phyloP scores from a whole-genome alignment of 2,113 vertebrate genomes.

The Panthera tigris region DNA sequence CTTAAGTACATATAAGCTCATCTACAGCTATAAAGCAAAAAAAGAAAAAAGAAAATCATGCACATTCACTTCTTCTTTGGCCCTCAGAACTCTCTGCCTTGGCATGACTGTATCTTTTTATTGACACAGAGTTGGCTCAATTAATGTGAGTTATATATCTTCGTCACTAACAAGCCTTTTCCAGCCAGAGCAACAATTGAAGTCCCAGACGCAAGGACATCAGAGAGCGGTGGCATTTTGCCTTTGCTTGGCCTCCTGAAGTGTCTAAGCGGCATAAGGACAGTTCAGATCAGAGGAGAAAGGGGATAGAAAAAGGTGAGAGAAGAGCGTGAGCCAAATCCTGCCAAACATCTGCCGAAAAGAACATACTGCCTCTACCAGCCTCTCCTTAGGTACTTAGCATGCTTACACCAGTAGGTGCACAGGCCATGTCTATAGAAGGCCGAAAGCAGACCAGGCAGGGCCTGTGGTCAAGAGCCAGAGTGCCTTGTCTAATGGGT shows the following conservation, averaged over 20 bases:
- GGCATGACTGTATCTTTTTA: neutral
- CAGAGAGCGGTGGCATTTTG: neutral
- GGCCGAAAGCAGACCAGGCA: neutral
- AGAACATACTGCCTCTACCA: neutral
- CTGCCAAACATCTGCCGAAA: neutral
- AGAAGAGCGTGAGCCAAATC: neutral
- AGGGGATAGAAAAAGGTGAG: neutral
- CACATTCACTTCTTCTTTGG: neutral
- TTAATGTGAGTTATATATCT: neutral
- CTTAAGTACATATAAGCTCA: conserved; percentile 22
- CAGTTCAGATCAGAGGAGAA: neutral
- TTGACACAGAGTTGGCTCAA: neutral
- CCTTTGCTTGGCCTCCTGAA: neutral
- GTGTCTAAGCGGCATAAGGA: neutral
- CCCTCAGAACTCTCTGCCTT: neutral
- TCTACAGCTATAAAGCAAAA: neutral
- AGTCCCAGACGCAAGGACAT: neutral
- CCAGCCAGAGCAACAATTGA: neutral
- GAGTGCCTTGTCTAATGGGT: neutral
- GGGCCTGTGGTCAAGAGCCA: neutral
- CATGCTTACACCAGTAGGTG: neutral
- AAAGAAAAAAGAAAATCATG: neutral
- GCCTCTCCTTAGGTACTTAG: neutral
- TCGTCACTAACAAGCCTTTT: neutral
- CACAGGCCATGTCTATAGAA: accelerated